These are phyloP conservation scores for Porphyrio hochstetteri DNA, from an alignment of 2,113 vertebrate species.

Conservation along the genomic window DNA sequence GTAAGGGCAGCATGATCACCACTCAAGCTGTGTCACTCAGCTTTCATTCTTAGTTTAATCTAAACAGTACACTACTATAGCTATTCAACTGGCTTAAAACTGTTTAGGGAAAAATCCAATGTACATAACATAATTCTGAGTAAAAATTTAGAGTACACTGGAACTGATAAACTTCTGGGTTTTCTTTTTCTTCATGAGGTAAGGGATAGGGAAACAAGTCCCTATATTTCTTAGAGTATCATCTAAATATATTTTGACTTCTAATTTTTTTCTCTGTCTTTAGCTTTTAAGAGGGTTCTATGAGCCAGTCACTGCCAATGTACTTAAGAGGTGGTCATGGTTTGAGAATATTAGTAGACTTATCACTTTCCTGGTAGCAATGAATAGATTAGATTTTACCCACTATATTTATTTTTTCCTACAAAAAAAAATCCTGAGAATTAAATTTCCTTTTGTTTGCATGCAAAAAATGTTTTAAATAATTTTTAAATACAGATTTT, in stretches of 20 bases:
- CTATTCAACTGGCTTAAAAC: neutral
- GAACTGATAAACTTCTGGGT: neutral
- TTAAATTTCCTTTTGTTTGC: neutral
- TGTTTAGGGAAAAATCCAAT: neutral
- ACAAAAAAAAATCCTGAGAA: neutral
- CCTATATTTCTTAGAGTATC: neutral
- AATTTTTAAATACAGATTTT: neutral
- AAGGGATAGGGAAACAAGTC: neutral
- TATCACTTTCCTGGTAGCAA: neutral
- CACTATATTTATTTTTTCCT: neutral
- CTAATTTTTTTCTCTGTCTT: neutral
- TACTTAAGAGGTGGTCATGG: neutral
- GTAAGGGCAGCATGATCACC: neutral
- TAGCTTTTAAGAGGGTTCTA: neutral
- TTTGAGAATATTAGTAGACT: neutral
- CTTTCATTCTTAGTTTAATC: neutral
- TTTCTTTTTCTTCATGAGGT: neutral
- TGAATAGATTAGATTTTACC: neutral
- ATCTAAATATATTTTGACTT: neutral
- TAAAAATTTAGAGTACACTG: neutral
- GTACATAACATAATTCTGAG: neutral
- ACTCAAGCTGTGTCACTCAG: neutral
- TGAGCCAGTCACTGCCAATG: neutral
- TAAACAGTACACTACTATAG: neutral
- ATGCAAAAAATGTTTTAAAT: neutral